Conservation (phyloP, 1,140 invertebrate genomes). For the Neodiprion virginianus region DNA sequence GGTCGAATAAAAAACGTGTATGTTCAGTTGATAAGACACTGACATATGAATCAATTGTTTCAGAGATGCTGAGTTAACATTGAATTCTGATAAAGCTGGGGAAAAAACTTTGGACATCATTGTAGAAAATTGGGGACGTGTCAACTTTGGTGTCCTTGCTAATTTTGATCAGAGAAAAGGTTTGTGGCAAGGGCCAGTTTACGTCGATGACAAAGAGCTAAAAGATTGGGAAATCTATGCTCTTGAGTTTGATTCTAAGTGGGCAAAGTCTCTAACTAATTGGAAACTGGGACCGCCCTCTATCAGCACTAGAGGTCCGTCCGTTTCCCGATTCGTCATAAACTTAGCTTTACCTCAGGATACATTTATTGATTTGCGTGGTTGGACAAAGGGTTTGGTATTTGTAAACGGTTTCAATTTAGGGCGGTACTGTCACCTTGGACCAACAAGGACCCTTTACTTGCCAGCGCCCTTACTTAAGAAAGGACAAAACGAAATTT, state of each 20-base stretch:
- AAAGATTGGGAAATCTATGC: conserved; percentile 61
- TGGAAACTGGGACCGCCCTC: conserved; percentile 23
- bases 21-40: not conserved
- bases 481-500: conserved; percentile 59
- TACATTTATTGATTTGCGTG: conserved; percentile 55
- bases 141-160: conserved; percentile 61
- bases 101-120: conserved; percentile 60
- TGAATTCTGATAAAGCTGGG: conserved; percentile 29
- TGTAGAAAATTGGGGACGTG: conserved; percentile 68
- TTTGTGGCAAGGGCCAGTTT: conserved; percentile 56
- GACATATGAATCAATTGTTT: not conserved
- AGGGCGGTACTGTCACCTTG: conserved; percentile 64
- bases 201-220: conserved; percentile 53
- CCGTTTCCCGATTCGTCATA: conserved; percentile 44
- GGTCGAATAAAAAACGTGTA: not conserved
- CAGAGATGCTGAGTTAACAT: conserved; percentile 18
- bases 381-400: conserved; percentile 67
- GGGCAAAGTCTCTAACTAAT: conserved; percentile 43
- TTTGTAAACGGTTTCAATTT: conserved; percentile 72
- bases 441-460: conserved; percentile 68
- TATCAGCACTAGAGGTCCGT: conserved; percentile 34
- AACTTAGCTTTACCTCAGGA: conserved; percentile 40
- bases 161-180: conserved; percentile 63
- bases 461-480: conserved; percentile 65
- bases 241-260: conserved; percentile 62